Base-by-base conservation (phyloP, 2,888 invertebrate genomes). In the Cerceris ruficornis region DNA sequence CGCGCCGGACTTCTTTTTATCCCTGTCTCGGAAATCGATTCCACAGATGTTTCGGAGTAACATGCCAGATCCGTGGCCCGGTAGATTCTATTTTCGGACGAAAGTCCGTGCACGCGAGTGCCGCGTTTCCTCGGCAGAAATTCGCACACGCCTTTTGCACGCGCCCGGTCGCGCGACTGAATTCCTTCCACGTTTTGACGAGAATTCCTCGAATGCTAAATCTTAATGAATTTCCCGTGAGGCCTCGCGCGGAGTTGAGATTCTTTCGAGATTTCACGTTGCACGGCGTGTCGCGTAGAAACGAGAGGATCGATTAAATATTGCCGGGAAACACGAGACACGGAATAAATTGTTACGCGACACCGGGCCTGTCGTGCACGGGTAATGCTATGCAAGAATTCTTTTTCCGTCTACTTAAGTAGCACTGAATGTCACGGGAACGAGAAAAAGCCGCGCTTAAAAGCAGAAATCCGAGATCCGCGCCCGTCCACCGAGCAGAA, bases 291-390 rank as follows among this genome's bases (percentile, higher is more conserved):
- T 41, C 42, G 73, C 52, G 43, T 2, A 42, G 65, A 55, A 52
- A 39, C 52, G 64, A 65, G 68, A 66, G 79, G 81, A 87, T 88
- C 88, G 88, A 88, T 88, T 87, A 86, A 88, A 84, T 86, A 85
- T 83, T 70, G 74, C 69, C 67, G 80, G 76, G 91, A 88, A 88
- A 90, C 87, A 86, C 86, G 86, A 88, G 90, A 89, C 83, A 81
- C 85, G 88, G 55, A 88, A 91, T 90, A 91, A 91, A 91, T 84
- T 89, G 90, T 88, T 87, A 90, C 85, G 83, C 87, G 89, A 90
- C 89, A 90, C 89, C 86, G 81, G 81, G 75, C 80, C 77, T 57
- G 67, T 80, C 79, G 79, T 76, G 80, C 52, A 28, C 74, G n/a
- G 71, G 55, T 58, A 73, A 61, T 59, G 50, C 69, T 69, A 64